Evolutionary conservation across 2,888 invertebrate genomes (phyloP), one percentile per base, ranked within the genome.

Genomic region (Ennomos quercinarius): DNA sequence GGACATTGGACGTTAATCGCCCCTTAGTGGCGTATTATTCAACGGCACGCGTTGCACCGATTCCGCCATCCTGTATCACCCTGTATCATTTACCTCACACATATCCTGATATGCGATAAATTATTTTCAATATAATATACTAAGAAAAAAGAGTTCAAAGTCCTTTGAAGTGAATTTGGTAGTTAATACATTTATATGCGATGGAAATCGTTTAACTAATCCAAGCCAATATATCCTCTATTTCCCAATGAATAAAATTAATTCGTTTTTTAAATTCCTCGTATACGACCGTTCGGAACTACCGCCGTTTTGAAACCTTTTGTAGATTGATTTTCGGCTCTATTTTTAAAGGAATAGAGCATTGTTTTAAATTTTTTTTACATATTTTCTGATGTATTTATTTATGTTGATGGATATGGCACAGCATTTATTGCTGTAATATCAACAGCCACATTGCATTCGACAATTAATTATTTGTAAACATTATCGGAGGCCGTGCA

Each of bases 401-500:
- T 80, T 81, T 77, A 80, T 76, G 73, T 74, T 72, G 73, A 77
- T 78, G 77, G 81, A 84, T 86, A 85, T 84, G 80, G 78, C 72
- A 77, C 80, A 81, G 83, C 84, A 89, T 90, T 89, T 88, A 89
- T 89, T 86, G 88, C 81, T 80, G 77, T 84, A 87, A 82, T 89
- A 89, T 86, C 85, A 86, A 86, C 81, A 83, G 84, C 76, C 81
- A 76, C 87, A 89, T 89, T 89, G 89, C 86, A 86, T 83, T 84
- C 80, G 86, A 80, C 89, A 81, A 91, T 91, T 91, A 91, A 91
- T 92, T 91, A 91, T 91, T 91, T 86, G 92, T 86, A 91, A 90
- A 91, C 89, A 91, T 84, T 84, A 77, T 76, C 72, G 71, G 77
- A 76, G 76, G 71, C 76, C 84, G 84, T 86, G 86, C 76, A 67